Percentiles rank a stretch among this genome's conserved stretches.
Evolutionary conservation across 2,797 vertebrate species (phyloP).

Genomic region (Manis crassicaudata): DNA sequence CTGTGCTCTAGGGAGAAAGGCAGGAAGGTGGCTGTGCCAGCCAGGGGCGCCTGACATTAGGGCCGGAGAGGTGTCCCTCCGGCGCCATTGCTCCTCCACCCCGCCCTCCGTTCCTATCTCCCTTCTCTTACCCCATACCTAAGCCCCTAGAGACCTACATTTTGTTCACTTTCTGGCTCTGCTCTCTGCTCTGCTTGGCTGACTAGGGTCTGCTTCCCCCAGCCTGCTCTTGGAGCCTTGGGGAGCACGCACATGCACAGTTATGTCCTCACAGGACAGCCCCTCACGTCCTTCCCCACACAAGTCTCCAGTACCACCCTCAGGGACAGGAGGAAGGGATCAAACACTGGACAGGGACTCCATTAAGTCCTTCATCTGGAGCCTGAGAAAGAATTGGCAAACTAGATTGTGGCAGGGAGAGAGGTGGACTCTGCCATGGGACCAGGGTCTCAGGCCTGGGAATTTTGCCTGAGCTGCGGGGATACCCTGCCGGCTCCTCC

Average conservation of each 20-base stretch:
- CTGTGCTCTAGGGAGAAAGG: not conserved
- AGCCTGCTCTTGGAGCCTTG: not conserved
- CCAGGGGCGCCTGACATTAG: not conserved
- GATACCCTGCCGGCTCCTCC: not conserved
- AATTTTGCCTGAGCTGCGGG: not conserved
- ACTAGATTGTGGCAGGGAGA: not conserved
- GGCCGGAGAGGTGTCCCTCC: not conserved
- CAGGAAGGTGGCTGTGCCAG: not conserved
- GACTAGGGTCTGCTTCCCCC: not conserved
- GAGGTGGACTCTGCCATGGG: not conserved
- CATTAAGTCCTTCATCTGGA: slow-evolving; percentile 26
- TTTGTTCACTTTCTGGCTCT: not conserved
- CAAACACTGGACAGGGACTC: not conserved
- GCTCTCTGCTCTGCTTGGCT: not conserved
- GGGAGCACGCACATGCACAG: not conserved
- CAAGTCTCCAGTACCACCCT: not conserved
- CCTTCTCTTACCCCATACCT: not conserved
- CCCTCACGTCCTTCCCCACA: not conserved
- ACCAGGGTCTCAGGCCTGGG: not conserved
- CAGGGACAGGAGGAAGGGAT: not conserved
- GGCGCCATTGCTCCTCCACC: not conserved
- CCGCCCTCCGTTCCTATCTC: not conserved
- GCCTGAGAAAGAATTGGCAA: slow-evolving; percentile 22
- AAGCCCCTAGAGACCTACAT: not conserved
- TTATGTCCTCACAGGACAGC: not conserved